Base-by-base conservation (phyloP, 2,113 vertebrate species). In the Nibea albiflora region DNA sequence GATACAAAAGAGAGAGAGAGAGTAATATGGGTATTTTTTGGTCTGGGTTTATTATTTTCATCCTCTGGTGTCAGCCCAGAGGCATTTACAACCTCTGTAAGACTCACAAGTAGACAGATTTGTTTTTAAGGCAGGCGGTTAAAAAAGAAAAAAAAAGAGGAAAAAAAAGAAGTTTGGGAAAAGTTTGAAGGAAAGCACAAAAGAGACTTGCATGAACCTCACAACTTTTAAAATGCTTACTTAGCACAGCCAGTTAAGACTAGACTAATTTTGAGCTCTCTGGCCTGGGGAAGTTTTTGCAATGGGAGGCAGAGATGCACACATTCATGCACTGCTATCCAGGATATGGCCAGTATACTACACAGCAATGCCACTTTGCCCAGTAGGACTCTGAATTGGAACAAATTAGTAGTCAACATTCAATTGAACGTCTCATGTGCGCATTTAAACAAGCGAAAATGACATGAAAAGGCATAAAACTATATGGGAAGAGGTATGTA, bases 191-290 rank as follows among this genome's bases (percentile, higher is more conserved):
- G 0, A 62, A 22, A 3, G 35, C 5, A 31, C 17, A 31, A 28
- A 22, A 58, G 20, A 22, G 24, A 11, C 28, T 31, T 39, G 62
- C 62, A 56, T 50, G 20, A 69, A 79, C 62, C 1, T 80, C 28
- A 71, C 22, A 52, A 44, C 49, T 19, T 80, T 69, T 71, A 31
- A 54, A 72, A 72, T 49, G 22, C 16, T 65, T 3, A 15, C n/a
- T 54, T 57, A 46, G 28, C n/a, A 11, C 3, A 14, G 44, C 17
- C 64, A 46, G 35, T 16, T 39, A 39, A 39, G 7, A 39, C 35
- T 39, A 39, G 54, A 73, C 53, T 46, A 8, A 53, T 79, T 66
- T 83, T 77, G 58, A 67, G 20, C 67, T 73, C 67, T 73, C 44
- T 86, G 62, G 28, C 71, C 58, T 73, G 58, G 35, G 72, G 50